Conservation (phyloP, 2,113 vertebrate species). For the Nyctereutes procyonoides region DNA sequence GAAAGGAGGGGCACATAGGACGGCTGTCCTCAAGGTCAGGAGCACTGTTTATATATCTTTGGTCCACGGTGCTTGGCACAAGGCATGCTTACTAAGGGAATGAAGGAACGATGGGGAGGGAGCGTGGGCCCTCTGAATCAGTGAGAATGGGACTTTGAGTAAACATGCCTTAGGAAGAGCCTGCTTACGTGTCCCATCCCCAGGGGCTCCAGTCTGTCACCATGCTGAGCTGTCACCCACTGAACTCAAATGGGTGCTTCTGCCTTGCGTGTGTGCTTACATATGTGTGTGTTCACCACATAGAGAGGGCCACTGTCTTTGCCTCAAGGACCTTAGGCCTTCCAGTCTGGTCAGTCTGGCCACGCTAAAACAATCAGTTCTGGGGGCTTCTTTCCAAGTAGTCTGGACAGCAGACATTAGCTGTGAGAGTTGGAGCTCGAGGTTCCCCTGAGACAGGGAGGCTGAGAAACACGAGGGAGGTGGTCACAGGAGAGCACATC, state of each 20-base stretch:
- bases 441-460: background rate
- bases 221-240: background rate
- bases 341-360: background rate
- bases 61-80: background rate
- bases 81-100: background rate
- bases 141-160: background rate
- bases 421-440: background rate
- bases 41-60: conserved; percentile 15
- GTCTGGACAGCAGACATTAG: background rate
- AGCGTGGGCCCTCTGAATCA: background rate
- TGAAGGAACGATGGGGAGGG: background rate
- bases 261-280: background rate
- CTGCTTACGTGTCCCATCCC: background rate
- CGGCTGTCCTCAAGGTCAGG: conserved; percentile 73
- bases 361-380: background rate
- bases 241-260: background rate
- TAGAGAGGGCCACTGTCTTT: background rate
- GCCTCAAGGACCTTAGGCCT: background rate
- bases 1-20: conserved; percentile 37
- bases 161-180: conserved; percentile 2
- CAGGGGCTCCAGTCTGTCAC: background rate
- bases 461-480: background rate
- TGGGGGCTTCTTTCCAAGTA: background rate
- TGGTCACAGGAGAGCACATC: background rate
- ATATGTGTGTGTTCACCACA: background rate